phyloP scores from a whole-genome alignment of 2,113 vertebrate species.

The Heterochromis multidens region DNA sequence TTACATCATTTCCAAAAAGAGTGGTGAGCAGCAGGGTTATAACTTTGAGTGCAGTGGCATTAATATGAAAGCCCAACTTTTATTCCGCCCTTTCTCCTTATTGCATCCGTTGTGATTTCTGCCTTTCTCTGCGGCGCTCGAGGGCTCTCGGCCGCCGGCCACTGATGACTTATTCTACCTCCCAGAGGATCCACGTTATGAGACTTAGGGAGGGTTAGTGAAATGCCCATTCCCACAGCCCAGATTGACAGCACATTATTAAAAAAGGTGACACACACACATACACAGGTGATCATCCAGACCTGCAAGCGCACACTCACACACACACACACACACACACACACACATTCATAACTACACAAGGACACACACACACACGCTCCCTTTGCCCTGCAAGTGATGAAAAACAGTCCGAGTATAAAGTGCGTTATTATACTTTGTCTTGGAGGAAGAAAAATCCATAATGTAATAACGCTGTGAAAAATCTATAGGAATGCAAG shows the following conservation, averaged over 20 bases:
- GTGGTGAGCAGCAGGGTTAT: not conserved
- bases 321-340: slow-evolving; percentile 13
- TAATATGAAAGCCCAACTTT: slow-evolving; percentile 29
- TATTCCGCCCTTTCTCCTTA: slow-evolving; percentile 27
- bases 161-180: slow-evolving; percentile 58
- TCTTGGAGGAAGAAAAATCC: slow-evolving; percentile 65
- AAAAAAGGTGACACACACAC: slow-evolving; percentile 54
- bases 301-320: slow-evolving; percentile 1
- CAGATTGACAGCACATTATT: slow-evolving; percentile 77
- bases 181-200: slow-evolving; percentile 63
- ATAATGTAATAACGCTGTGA: slow-evolving; percentile 71
- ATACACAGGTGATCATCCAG: slow-evolving; percentile 25
- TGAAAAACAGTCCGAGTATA: slow-evolving; percentile 66
- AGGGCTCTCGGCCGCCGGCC: slow-evolving; percentile 29
- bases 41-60: slow-evolving; percentile 2
- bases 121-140: not conserved
- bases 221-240: slow-evolving; percentile 53
- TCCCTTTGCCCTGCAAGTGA: slow-evolving; percentile 41
- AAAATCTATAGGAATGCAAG: slow-evolving; percentile 58
- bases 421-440: slow-evolving; percentile 70
- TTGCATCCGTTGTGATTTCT: slow-evolving; percentile 55
- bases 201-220: slow-evolving; percentile 59
- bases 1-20: not conserved
- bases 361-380: slow-evolving; percentile 23
- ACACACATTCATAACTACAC: slow-evolving; percentile 27